Percentiles rank a stretch among this genome's conserved stretches.
Conservation (phyloP, 2,797 vertebrate genomes). For the Propithecus perrieri region DNA sequence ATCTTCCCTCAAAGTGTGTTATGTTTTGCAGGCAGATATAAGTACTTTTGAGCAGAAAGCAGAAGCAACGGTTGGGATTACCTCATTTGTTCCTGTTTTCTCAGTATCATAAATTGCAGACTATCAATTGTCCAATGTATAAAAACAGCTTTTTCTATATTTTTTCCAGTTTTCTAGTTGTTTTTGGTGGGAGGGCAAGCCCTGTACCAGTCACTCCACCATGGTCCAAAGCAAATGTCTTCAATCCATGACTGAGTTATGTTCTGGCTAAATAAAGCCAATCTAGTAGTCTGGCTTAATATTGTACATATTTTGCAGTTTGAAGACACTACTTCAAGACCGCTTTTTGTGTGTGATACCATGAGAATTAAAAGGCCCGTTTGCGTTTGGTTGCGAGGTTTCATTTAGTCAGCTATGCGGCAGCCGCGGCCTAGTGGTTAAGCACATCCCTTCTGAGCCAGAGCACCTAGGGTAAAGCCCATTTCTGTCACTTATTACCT, state of each 20-base stretch:
- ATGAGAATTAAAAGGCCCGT: neutral
- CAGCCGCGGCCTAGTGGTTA: too few species aligned
- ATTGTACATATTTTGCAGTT: neutral
- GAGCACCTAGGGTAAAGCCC: neutral
- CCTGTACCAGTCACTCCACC: neutral
- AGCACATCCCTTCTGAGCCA: neutral
- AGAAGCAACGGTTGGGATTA: neutral
- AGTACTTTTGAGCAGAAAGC: neutral
- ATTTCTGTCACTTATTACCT: neutral
- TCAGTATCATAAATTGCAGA: neutral
- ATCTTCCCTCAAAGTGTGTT: neutral
- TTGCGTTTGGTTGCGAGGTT: neutral
- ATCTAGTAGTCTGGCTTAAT: neutral
- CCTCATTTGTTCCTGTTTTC: neutral
- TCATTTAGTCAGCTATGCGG: neutral
- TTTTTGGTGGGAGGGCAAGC: neutral
- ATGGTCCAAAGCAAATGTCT: neutral
- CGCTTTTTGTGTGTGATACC: neutral
- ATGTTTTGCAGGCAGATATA: neutral
- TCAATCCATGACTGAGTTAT: neutral
- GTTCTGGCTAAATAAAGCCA: neutral
- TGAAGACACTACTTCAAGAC: neutral
- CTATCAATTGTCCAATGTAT: neutral
- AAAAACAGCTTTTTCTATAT: neutral
- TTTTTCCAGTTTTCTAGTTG: neutral